These are phyloP conservation scores for Corythornis madagascariensis DNA, from an alignment of 2,113 vertebrate genomes.

Conservation along the genomic window DNA sequence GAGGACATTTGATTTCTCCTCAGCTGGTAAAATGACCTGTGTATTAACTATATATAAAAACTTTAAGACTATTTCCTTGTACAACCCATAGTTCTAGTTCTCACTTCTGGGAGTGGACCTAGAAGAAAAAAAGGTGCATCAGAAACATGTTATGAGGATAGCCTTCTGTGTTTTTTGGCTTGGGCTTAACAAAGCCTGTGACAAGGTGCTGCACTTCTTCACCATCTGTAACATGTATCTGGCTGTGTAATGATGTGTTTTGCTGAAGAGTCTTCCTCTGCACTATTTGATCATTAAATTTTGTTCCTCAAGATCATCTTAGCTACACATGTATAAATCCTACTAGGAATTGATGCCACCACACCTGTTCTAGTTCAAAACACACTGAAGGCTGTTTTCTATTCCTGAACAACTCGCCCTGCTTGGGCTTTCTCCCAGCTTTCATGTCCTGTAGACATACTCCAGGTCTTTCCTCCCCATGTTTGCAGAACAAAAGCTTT, in stretches of 20 bases:
- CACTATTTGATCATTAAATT: neutral
- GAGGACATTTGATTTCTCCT: neutral
- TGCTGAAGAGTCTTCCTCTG: neutral
- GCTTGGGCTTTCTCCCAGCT: neutral
- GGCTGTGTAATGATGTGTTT: neutral
- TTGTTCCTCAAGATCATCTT: neutral
- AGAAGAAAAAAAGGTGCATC: neutral
- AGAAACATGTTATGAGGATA: neutral
- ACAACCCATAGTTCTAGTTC: neutral
- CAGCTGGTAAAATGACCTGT: neutral
- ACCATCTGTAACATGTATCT: neutral
- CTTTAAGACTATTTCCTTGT: neutral
- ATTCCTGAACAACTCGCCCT: neutral
- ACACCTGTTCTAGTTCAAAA: conserved; percentile 28
- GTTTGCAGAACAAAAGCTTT: neutral
- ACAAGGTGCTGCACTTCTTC: neutral
- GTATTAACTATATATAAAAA: neutral
- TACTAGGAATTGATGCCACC: neutral
- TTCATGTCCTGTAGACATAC: neutral
- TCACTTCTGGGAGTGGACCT: neutral
- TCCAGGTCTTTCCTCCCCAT: neutral
- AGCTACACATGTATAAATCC: conserved; percentile 2
- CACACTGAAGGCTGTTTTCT: neutral
- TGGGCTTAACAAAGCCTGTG: neutral
- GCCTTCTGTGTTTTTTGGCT: neutral